Evolutionary conservation across 2,113 vertebrate genomes (phyloP).

Genomic region (Talpa occidentalis): DNA sequence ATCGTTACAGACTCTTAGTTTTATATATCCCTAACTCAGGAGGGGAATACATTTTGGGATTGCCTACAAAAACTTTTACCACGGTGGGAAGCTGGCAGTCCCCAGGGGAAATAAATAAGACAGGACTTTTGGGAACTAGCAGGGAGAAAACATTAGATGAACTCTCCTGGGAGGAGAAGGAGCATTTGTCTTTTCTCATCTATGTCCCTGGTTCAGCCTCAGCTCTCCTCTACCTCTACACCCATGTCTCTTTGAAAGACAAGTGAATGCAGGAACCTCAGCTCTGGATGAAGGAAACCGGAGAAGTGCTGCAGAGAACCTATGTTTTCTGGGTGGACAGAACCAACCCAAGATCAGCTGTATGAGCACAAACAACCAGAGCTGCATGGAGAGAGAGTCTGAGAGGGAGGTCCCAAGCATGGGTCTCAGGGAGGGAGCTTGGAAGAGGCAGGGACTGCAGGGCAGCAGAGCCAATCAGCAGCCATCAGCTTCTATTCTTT

Average conservation of each 20-base stretch:
- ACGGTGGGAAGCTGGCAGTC: neutral
- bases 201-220: neutral
- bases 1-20: slow-evolving; percentile 3
- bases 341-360: neutral
- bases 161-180: neutral
- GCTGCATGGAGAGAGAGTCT: no score
- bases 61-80: neutral
- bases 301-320: neutral
- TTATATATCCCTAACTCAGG: neutral
- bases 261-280: neutral
- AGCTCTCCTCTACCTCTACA: neutral
- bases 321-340: neutral
- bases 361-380: neutral
- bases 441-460: neutral
- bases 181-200: neutral
- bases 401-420: neutral
- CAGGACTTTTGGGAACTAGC: neutral
- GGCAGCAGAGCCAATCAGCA: neutral
- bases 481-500: neutral
- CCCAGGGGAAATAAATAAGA: slow-evolving; percentile 42
- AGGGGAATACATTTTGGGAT: neutral
- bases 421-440: neutral
- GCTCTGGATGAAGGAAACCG: neutral
- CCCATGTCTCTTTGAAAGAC: neutral
- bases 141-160: slow-evolving; percentile 5